Evolutionary conservation across 2,888 invertebrate species (phyloP).

Genomic region (Chrysodeixis includens): DNA sequence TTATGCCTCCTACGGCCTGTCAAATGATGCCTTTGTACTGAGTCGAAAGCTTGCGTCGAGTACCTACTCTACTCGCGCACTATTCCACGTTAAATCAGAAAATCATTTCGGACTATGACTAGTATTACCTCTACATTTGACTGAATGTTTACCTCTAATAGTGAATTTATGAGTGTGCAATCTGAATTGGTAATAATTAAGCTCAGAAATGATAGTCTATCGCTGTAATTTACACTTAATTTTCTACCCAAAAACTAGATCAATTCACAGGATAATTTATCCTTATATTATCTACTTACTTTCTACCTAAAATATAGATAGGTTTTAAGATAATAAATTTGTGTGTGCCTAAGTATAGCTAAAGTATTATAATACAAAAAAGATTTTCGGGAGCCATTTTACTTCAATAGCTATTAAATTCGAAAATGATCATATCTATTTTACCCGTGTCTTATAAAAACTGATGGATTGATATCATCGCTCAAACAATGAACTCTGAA

Average conservation of each 20-base stretch:
- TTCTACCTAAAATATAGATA: too few relatives aligned
- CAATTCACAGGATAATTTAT: too few relatives aligned
- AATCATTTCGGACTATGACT: background rate
- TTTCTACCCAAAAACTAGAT: too few relatives aligned
- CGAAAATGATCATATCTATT: conserved; percentile 36
- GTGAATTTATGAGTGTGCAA: too few relatives aligned
- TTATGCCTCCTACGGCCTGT: conserved; percentile 43
- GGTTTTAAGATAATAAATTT: too few relatives aligned
- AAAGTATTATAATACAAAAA: too few relatives aligned
- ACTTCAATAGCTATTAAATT: conserved; percentile 9
- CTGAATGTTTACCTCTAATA: too few relatives aligned
- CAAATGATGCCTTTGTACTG: conserved; percentile 25
- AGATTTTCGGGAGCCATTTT: conserved; percentile 3
- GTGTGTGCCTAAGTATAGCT: too few relatives aligned
- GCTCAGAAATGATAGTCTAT: too few relatives aligned
- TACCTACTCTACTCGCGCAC: conserved; percentile 19
- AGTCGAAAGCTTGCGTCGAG: conserved; percentile 17
- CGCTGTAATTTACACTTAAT: too few relatives aligned
- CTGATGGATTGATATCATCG: conserved; percentile 57
- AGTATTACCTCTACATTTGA: background rate
- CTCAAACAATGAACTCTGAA: conserved; percentile 44
- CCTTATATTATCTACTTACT: too few relatives aligned
- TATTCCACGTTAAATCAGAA: conserved; percentile 7
- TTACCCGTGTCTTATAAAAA: conserved; percentile 47
- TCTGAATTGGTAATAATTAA: too few relatives aligned